Percentiles rank a stretch among this genome's conserved stretches.
Evolutionary conservation across 2,113 vertebrate species (phyloP).

Genomic region (Azemiops feae): DNA sequence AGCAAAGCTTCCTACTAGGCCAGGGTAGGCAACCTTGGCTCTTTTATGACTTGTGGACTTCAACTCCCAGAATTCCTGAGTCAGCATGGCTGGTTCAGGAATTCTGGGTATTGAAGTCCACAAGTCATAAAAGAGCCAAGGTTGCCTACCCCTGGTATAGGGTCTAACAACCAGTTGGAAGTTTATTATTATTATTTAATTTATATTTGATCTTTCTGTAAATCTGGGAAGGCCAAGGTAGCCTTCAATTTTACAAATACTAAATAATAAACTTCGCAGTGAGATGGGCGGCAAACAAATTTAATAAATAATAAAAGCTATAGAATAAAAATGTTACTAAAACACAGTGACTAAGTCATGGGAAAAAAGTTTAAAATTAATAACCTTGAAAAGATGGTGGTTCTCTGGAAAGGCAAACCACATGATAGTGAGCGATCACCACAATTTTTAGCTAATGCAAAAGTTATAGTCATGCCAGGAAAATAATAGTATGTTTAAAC

Average conservation of each 20-base stretch:
- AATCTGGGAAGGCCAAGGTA: background rate
- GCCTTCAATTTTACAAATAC: background rate
- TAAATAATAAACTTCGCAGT: background rate
- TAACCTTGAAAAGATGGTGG: background rate
- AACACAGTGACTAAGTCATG: background rate
- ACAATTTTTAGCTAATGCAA: background rate
- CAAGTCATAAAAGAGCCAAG: too few species aligned
- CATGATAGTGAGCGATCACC: background rate
- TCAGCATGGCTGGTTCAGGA: too few species aligned
- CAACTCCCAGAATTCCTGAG: too few species aligned
- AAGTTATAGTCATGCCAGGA: background rate
- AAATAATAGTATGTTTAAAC: background rate
- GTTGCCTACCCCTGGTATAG: too few species aligned
- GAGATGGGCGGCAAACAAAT: too few species aligned
- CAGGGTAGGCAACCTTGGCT: too few species aligned
- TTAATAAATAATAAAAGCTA: background rate
- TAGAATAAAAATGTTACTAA: background rate
- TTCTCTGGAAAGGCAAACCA: background rate
- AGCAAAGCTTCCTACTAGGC: background rate
- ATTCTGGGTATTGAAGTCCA: too few species aligned
- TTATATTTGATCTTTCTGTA: background rate
- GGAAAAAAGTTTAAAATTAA: background rate
- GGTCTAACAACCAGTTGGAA: background rate
- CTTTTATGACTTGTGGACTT: too few species aligned
- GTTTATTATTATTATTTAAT: background rate